phyloP scores from a whole-genome alignment of 2,797 vertebrate species.

The Champsocephalus gunnari region DNA sequence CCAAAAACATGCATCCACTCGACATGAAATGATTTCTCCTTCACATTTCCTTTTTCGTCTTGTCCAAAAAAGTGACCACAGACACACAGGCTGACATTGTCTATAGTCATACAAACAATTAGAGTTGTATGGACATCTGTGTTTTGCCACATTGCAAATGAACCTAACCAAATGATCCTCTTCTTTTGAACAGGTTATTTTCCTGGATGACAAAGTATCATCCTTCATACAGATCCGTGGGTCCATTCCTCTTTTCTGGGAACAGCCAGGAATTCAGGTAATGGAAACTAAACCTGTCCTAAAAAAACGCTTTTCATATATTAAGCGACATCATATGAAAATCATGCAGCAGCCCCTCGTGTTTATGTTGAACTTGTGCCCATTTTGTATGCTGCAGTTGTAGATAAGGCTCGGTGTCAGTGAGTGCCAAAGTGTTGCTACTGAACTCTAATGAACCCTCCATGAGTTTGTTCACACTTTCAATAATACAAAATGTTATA shows the following conservation, averaged over 20 bases:
- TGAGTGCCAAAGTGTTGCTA: neutral
- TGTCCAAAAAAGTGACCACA: neutral
- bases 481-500: neutral
- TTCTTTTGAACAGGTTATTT: slow-evolving; percentile 88
- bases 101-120: too few species aligned
- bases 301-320: too few species aligned
- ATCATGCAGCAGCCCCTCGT: neutral
- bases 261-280: slow-evolving; percentile 98
- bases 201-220: slow-evolving; percentile 94
- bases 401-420: neutral
- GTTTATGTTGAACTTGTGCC: neutral
- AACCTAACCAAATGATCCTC: neutral
- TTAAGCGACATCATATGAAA: neutral
- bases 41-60: neutral
- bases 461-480: neutral
- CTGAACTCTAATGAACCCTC: slow-evolving; percentile 3
- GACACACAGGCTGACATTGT: neutral
- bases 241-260: slow-evolving; percentile 98
- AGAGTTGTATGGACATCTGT: neutral
- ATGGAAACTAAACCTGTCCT: slow-evolving; percentile 8
- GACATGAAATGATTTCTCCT: slow-evolving; percentile 13
- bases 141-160: neutral
- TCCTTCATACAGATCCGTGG: slow-evolving; percentile 99
- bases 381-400: slow-evolving; percentile 2
- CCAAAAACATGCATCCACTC: neutral